Conservation (phyloP, 2,797 vertebrate species). For the Eleutherodactylus coqui region DNA sequence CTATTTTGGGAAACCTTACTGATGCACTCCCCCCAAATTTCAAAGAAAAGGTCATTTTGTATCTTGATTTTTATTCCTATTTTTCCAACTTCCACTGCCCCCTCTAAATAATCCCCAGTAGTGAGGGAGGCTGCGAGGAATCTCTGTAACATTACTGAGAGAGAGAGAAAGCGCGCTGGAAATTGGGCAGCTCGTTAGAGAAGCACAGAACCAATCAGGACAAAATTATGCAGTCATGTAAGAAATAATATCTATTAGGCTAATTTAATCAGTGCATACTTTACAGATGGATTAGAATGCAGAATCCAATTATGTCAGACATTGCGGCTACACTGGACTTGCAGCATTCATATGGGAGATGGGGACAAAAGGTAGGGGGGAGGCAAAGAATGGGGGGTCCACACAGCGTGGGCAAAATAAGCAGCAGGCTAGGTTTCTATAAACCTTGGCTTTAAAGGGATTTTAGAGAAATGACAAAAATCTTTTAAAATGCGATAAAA, state of each 20-base stretch:
- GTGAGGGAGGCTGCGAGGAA: slow-evolving; percentile 32
- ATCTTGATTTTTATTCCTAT: neutral
- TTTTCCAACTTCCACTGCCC: neutral
- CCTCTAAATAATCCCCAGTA: slow-evolving; percentile 3
- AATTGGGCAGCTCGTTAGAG: slow-evolving; percentile 88
- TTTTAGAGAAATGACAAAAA: neutral
- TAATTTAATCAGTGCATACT: slow-evolving; percentile 96
- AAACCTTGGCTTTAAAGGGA: neutral
- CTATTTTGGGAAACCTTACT: neutral
- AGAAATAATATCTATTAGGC: slow-evolving; percentile 96
- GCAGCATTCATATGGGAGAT: slow-evolving; percentile 71
- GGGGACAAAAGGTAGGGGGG: slow-evolving; percentile 44
- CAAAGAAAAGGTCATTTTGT: neutral
- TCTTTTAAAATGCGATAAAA: neutral
- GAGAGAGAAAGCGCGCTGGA: slow-evolving; percentile 71
- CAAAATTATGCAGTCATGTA: slow-evolving; percentile 89
- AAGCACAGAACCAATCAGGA: slow-evolving; percentile 76
- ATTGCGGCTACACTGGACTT: slow-evolving; percentile 77
- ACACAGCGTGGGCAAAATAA: neutral
- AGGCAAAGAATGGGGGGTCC: neutral
- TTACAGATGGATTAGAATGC: slow-evolving; percentile 95
- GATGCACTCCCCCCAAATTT: neutral
- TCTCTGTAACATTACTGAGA: slow-evolving; percentile 34
- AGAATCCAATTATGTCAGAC: slow-evolving; percentile 92
- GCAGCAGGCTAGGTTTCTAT: neutral